Conservation (phyloP, 2,888 invertebrate species). For the Nowickia ferox region DNA sequence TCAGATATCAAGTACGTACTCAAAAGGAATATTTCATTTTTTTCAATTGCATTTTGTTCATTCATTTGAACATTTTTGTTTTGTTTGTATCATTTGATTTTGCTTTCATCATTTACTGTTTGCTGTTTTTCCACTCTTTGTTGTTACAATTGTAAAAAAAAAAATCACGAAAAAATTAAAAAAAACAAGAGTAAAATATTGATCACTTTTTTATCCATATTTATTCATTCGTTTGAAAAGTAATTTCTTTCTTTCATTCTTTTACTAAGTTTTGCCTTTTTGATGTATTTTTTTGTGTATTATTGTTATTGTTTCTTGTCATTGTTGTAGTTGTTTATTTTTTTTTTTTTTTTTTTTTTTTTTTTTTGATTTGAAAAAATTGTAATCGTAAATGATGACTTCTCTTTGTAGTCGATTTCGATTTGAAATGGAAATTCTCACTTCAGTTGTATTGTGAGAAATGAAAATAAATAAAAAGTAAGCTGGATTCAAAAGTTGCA, state of each 20-base stretch:
- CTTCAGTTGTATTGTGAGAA: constrained; percentile 65
- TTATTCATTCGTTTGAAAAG: constrained; percentile 80
- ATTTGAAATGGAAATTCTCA: constrained; percentile 67
- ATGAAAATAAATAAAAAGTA: constrained; percentile 16
- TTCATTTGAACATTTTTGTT: constrained; percentile 59
- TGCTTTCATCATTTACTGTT: constrained; percentile 7
- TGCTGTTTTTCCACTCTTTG: not conserved
- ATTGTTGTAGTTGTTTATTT: constrained; percentile 22
- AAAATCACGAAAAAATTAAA: constrained; percentile 44
- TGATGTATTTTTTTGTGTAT: constrained; percentile 57
- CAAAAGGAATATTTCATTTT: constrained; percentile 40
- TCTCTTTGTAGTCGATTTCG: constrained; percentile 69
- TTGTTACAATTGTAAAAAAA: constrained; percentile 8
- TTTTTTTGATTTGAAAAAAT: constrained; percentile 48
- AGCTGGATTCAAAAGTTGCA: constrained; percentile 55
- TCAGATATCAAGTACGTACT: constrained; percentile 23
- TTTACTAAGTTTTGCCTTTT: constrained; percentile 55
- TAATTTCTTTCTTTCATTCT: constrained; percentile 78
- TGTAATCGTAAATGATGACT: constrained; percentile 67
- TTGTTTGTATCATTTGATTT: constrained; percentile 44
- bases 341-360: constrained; percentile 33
- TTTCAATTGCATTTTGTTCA: constrained; percentile 63
- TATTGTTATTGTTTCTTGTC: constrained; percentile 22
- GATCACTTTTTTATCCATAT: constrained; percentile 81
- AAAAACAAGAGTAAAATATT: constrained; percentile 65